Evolutionary conservation across 2,113 vertebrate species (phyloP).

Genomic region (Neolamprologus sp.): DNA sequence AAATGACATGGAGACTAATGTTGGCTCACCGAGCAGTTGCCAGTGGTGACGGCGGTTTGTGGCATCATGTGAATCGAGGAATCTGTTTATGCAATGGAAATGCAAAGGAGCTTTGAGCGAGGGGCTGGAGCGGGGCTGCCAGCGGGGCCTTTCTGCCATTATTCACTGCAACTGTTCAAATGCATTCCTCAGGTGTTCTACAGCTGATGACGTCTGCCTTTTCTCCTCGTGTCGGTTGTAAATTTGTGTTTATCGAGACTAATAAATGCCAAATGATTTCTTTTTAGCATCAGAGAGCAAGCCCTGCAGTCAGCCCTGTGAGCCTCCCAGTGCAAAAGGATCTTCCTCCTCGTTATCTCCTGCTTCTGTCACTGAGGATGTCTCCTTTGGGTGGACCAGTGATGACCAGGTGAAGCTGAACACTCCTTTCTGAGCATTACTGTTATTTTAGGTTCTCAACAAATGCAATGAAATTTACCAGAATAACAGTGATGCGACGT

Average conservation of each 20-base stretch:
- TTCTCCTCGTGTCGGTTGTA: background rate
- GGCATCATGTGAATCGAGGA: conserved; percentile 34
- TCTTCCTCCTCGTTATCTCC: conserved; percentile 65
- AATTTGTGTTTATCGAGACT: background rate
- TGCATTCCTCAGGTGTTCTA: background rate
- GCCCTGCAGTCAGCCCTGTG: conserved; percentile 58
- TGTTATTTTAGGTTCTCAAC: background rate
- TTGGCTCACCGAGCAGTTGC: conserved; percentile 12
- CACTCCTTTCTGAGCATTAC: background rate
- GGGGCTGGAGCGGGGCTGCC: background rate
- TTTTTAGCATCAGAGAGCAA: conserved; percentile 79
- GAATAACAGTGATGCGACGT: background rate
- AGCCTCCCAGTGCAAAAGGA: conserved; percentile 13
- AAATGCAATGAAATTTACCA: background rate
- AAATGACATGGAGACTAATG: conserved; percentile 12
- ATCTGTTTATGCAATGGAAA: conserved; percentile 55
- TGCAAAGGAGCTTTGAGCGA: conserved; percentile 25
- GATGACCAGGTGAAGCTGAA: conserved; percentile 72
- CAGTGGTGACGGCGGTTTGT: conserved; percentile 22
- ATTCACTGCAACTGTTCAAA: background rate
- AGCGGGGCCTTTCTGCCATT: background rate
- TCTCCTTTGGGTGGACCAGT: conserved; percentile 59
- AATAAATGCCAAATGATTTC: background rate
- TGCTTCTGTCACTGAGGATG: conserved; percentile 63
- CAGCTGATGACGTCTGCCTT: background rate